These are phyloP conservation scores for Holocentrus rufus DNA, from an alignment of 2,797 vertebrate genomes.

Conservation along the genomic window DNA sequence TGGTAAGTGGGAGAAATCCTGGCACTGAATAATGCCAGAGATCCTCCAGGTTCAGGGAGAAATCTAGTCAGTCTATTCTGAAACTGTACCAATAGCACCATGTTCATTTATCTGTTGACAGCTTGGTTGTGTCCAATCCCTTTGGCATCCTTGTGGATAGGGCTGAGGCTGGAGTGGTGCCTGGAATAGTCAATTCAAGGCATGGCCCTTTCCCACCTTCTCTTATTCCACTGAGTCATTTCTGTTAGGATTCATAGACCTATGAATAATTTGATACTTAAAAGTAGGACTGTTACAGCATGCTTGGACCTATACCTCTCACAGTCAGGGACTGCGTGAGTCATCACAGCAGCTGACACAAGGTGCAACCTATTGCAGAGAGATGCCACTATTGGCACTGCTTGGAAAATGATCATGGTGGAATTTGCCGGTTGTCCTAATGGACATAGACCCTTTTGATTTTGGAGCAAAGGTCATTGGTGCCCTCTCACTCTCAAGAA, in stretches of 20 bases:
- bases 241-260: neutral
- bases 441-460: slow-evolving; percentile 59
- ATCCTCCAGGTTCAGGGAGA: neutral
- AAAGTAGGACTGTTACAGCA: slow-evolving; percentile 7
- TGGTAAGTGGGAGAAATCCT: neutral
- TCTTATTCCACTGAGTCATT: slow-evolving; percentile 17
- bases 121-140: neutral
- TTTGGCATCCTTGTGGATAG: neutral
- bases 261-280: neutral
- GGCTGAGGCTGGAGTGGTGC: neutral
- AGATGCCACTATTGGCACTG: slow-evolving; percentile 39
- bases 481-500: slow-evolving; percentile 49
- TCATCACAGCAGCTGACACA: slow-evolving; percentile 66
- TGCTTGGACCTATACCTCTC: slow-evolving; percentile 38
- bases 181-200: slow-evolving; percentile 26
- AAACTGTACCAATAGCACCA: neutral
- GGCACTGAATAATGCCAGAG: slow-evolving; percentile 15
- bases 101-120: slow-evolving; percentile 8
- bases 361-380: slow-evolving; percentile 51
- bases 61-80: neutral
- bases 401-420: slow-evolving; percentile 29
- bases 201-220: slow-evolving; percentile 23
- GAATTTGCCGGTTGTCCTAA: slow-evolving; percentile 62
- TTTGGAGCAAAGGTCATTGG: slow-evolving; percentile 71
- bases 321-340: slow-evolving; percentile 53